These are phyloP conservation scores for Tachyglossus aculeatus DNA, from an alignment of 2,797 vertebrate species.

Conservation along the genomic window DNA sequence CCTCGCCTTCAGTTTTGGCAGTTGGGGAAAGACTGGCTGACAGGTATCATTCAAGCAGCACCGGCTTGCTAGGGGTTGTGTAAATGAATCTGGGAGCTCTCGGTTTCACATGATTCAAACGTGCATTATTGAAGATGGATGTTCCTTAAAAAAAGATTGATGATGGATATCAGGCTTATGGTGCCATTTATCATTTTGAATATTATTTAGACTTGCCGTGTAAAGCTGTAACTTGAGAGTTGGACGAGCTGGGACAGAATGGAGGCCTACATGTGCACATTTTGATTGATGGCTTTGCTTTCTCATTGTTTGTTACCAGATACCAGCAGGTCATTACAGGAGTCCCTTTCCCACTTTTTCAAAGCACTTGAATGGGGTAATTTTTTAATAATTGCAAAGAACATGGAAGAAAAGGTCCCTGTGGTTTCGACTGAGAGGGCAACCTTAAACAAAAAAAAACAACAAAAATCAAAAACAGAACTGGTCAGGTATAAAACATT, in stretches of 20 bases:
- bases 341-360: constrained; percentile 79
- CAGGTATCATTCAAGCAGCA: constrained; percentile 90
- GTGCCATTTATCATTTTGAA: constrained; percentile 98
- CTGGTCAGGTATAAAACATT: constrained; percentile 34
- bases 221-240: constrained; percentile 98
- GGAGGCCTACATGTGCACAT: constrained; percentile 83
- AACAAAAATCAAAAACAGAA: no score
- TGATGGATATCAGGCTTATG: constrained; percentile 95
- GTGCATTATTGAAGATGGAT: constrained; percentile 95
- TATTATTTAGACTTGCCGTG: constrained; percentile 99
- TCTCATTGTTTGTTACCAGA: constrained; percentile 90
- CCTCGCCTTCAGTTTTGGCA: constrained; percentile 5
- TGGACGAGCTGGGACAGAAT: constrained; percentile 88
- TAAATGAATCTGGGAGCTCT: constrained; percentile 91
- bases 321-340: constrained; percentile 82
- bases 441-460: constrained; percentile 17
- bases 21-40: constrained; percentile 71
- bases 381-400: constrained; percentile 41
- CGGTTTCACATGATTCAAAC: constrained; percentile 92
- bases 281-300: constrained; percentile 91
- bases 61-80: constrained; percentile 82
- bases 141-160: constrained; percentile 97
- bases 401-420: not conserved
- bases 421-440: constrained; percentile 34
- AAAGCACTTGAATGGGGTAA: constrained; percentile 41